Base-by-base conservation (phyloP, 92 coral and sea anemone species). In the Zoanthus sociatus region DNA sequence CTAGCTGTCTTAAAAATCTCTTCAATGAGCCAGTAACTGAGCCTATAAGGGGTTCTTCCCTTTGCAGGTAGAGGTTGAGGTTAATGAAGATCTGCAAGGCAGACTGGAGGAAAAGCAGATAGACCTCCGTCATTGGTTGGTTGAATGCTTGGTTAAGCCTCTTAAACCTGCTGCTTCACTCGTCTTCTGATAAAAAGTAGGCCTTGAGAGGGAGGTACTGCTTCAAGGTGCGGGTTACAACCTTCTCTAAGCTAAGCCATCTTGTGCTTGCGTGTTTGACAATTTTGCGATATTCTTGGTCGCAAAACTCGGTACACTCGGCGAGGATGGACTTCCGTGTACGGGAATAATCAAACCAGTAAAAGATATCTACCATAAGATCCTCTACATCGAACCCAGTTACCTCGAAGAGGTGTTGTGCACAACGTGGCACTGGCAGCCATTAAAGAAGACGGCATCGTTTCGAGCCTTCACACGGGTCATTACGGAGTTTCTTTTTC, bases 11-110 rank as follows among this genome's bases (percentile, higher is more conserved):
- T 9, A 90, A 81, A 79, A 93, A 93, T 68, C 90, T 70, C 75
- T 54, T 87, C 64, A 90, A 70, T 6, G 92, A 56, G 31, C 76
- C 46, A 77, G 48, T 87, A 16, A 90, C 87, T 17, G 93, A 83
- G 61, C 91, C 90, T n/a, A 93, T 93, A 1, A 90, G 91, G n/a
- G 95, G 95, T 64, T 90, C 93, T 86, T 90, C 83, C 77, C 72
- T 51, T 88, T 93, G 95, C 31, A 90, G 92, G 42, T 83, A 90
- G 54, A 87, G 93, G 84, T 92, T 92, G 32, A 26, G 26, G 26
- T 26, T 26, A 26, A 26, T 26, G 26, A 26, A 26, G 26, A 26
- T 26, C 26, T 26, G 26, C 0, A 26, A 26, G 26, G 26, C 26
- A 26, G 26, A 26, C 26, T 26, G 26, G 26, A 26, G 26, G 26